phyloP scores from a whole-genome alignment of 2,797 vertebrate genomes.

The Poeciliopsis infans region DNA sequence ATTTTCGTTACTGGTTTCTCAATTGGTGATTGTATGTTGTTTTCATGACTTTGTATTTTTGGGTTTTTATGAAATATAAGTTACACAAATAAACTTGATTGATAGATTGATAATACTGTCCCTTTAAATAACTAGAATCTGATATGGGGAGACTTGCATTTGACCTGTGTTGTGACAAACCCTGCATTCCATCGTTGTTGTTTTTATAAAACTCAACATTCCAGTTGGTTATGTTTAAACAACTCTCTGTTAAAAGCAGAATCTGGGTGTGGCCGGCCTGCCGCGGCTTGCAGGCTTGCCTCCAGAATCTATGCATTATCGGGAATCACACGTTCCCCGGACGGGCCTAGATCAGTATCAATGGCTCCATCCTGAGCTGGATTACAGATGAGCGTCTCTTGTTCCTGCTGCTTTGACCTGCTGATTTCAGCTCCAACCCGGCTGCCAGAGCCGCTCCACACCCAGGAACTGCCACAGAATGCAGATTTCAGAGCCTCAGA shows the following conservation, averaged over 20 bases:
- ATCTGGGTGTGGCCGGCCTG: constrained; percentile 33
- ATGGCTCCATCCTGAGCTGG: constrained; percentile 42
- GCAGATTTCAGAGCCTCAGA: constrained; percentile 46
- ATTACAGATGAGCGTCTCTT: constrained; percentile 48
- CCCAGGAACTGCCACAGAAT: constrained; percentile 42
- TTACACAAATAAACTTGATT: no score
- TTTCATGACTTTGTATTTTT: no score
- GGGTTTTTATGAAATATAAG: no score
- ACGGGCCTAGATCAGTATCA: constrained; percentile 36
- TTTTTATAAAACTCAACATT: constrained; percentile 16
- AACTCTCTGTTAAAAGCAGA: neutral
- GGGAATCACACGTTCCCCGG: constrained; percentile 29
- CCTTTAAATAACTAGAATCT: neutral
- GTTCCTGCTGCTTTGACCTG: constrained; percentile 42
- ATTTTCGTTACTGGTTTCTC: no score
- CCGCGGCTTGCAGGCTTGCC: constrained; percentile 18
- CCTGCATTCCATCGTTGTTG: constrained; percentile 3
- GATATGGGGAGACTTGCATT: neutral
- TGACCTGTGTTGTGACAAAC: constrained; percentile 17
- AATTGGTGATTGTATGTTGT: no score
- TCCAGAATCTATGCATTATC: constrained; percentile 21
- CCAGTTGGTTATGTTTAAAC: constrained; percentile 30
- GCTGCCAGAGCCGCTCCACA: constrained; percentile 25
- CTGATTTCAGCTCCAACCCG: constrained; percentile 49
- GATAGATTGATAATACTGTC: no score